phyloP scores from a whole-genome alignment of 1,140 invertebrate genomes.

The Chironomus striatipennis region DNA sequence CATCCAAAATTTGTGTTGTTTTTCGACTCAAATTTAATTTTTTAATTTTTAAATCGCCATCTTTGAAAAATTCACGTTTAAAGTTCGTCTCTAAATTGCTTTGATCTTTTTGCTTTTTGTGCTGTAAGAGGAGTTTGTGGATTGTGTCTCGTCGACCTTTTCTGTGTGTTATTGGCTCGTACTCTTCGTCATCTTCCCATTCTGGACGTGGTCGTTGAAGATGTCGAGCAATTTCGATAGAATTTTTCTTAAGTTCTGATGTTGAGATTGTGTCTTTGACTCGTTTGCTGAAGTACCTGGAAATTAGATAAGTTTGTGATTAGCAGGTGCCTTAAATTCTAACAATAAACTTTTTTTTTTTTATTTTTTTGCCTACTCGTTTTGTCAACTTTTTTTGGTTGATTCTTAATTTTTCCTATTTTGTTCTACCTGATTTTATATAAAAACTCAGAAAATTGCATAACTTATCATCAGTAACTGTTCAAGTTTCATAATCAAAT shows the following conservation, averaged over 20 bases:
- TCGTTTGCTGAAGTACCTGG: slow-evolving; percentile 29
- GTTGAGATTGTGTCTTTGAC: slow-evolving; percentile 41
- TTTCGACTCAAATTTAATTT: background rate
- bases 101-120: slow-evolving; percentile 27
- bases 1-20: slow-evolving; percentile 9
- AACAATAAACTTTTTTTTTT: too few species aligned
- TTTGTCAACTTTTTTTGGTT: too few species aligned
- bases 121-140: slow-evolving; percentile 32
- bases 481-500: too few species aligned
- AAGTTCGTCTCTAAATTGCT: slow-evolving; percentile 37
- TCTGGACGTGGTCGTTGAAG: slow-evolving; percentile 45
- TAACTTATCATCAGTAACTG: too few species aligned
- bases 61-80: slow-evolving; percentile 34
- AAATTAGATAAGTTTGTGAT: slow-evolving; percentile 18
- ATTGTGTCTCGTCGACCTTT: slow-evolving; percentile 34
- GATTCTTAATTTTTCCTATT: too few species aligned
- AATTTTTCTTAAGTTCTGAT: slow-evolving; percentile 47
- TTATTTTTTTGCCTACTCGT: too few species aligned
- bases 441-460: too few species aligned
- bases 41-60: slow-evolving; percentile 27
- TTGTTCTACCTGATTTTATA: too few species aligned
- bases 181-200: slow-evolving; percentile 38
- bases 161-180: slow-evolving; percentile 33
- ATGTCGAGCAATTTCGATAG: slow-evolving; percentile 50
- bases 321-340: too few species aligned